Conservation (phyloP, 2,888 invertebrate species). For the Noctuana brunneofusca region DNA sequence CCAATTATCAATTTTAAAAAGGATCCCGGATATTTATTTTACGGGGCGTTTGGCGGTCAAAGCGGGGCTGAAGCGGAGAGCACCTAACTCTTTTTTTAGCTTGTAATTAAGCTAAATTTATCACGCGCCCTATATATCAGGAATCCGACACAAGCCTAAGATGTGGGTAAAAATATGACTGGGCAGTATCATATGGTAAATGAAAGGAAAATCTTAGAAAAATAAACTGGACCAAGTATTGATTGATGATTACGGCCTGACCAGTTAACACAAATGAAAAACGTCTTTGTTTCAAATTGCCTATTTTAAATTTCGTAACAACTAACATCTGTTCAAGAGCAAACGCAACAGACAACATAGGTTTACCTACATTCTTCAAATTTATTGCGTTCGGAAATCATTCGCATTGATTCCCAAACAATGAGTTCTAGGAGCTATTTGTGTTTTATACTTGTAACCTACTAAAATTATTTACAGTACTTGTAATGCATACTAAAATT, state of each 20-base stretch:
- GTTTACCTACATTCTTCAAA: conserved; percentile 57
- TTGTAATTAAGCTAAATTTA: conserved; percentile 53
- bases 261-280: conserved; percentile 5
- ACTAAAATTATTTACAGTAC: conserved; percentile 5
- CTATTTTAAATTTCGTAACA: conserved; percentile 57
- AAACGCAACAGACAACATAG: conserved; percentile 55
- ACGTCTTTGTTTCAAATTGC: conserved; percentile 20
- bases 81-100: conserved; percentile 18
- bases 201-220: conserved; percentile 16
- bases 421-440: conserved; percentile 11
- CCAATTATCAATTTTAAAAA: conserved; percentile 11
- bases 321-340: conserved; percentile 62
- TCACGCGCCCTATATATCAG: conserved; percentile 50
- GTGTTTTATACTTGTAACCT: conserved; percentile 14
- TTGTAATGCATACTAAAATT: conserved; percentile 3
- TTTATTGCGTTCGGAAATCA: conserved; percentile 71
- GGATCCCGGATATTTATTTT: conserved; percentile 7
- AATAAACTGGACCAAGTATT: conserved; percentile 4
- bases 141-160: conserved; percentile 12
- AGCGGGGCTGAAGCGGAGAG: conserved; percentile 6
- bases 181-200: background rate
- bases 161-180: conserved; percentile 3
- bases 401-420: conserved; percentile 54
- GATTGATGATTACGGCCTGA: conserved; percentile 7
- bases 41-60: conserved; percentile 12